phyloP scores from a whole-genome alignment of 92 coral and sea anemone species.

The Heliopora coerulea region DNA sequence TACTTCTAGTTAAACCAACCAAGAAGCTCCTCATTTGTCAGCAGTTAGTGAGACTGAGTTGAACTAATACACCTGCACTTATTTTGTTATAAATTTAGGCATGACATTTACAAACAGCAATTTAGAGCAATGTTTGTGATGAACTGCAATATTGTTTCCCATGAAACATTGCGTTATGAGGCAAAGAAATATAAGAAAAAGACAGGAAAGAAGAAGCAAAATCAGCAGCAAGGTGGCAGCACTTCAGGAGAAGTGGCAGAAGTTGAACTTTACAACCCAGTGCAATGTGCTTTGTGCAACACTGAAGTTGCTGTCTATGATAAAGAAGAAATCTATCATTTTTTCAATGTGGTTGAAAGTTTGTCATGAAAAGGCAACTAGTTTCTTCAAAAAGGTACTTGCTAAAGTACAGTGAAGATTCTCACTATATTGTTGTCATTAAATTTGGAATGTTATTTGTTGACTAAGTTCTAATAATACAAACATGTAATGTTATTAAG shows the following conservation, averaged over 20 bases:
- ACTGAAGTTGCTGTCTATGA: slow-evolving; percentile 98
- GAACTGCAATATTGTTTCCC: slow-evolving; percentile 78
- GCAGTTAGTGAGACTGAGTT: too few species aligned
- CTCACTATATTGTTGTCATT: too few species aligned
- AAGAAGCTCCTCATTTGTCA: too few species aligned
- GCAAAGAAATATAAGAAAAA: slow-evolving; percentile 59
- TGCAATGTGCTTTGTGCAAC: slow-evolving; percentile 77
- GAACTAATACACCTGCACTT: too few species aligned
- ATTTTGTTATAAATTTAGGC: slow-evolving; percentile 70
- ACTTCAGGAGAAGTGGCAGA: slow-evolving; percentile 30
- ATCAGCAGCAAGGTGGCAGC: slow-evolving; percentile 36
- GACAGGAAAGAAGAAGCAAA: slow-evolving; percentile 61
- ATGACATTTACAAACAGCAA: slow-evolving; percentile 81
- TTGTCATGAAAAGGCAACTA: background rate
- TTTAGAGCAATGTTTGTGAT: slow-evolving; percentile 98
- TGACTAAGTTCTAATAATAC: too few species aligned
- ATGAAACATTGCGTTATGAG: slow-evolving; percentile 84
- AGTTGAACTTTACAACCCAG: slow-evolving; percentile 77
- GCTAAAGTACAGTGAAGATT: too few species aligned
- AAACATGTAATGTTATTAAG: too few species aligned
- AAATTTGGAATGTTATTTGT: too few species aligned
- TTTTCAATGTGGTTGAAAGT: slow-evolving; percentile 88
- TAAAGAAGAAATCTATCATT: slow-evolving; percentile 89
- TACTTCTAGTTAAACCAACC: too few species aligned
- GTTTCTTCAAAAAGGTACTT: background rate